Base-by-base conservation (phyloP, 2,113 vertebrate genomes). In the Crotalus viridis region DNA sequence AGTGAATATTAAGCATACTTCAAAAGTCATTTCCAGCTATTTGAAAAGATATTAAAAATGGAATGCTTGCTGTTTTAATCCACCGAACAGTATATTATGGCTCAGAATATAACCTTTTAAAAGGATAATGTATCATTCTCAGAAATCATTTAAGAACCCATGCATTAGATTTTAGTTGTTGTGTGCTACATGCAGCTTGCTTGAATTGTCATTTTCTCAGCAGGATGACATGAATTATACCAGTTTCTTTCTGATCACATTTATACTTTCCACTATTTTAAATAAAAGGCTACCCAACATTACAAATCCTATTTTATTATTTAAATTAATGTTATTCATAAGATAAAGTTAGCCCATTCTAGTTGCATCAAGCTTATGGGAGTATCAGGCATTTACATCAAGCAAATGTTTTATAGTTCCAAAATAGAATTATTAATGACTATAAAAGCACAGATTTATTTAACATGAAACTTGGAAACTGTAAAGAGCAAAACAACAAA, bases 31-130 rank as follows among this genome's bases (percentile, higher is more conserved):
- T 61, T 4, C 22, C 89, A 93, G 4, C 33, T 52, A 21, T 87
- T 69, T 95, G 91, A 91, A 92, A 96, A 95, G 5, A 54, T 64
- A 91, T 4, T 90, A 4, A 0, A 88, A 90, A 92, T 93, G 57
- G 1, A 3, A 91, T 85, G 3, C 13, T 13, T 94, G 52, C 4
- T 92, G 19, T 17, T 96, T 93, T 92, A 94, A 90, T 89, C 59
- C 22, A 94, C 92, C 1, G 15, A 85, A 4, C 1, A 93, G 1
- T n/a, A 86, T 91, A 93, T 95, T 26, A 89, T 3, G 88, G 48
- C 89, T 90, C 5, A 88, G 86, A 94, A 92, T 87, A 86, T 48
- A 93, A 12, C 21, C 59, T 56, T 88, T 93, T 17, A 94, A 92
- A 93, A 39, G 0, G 43, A 56, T 89, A 0, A 94, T 51, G 24